phyloP scores from a whole-genome alignment of 2,113 vertebrate species.

The Hyla sarda region DNA sequence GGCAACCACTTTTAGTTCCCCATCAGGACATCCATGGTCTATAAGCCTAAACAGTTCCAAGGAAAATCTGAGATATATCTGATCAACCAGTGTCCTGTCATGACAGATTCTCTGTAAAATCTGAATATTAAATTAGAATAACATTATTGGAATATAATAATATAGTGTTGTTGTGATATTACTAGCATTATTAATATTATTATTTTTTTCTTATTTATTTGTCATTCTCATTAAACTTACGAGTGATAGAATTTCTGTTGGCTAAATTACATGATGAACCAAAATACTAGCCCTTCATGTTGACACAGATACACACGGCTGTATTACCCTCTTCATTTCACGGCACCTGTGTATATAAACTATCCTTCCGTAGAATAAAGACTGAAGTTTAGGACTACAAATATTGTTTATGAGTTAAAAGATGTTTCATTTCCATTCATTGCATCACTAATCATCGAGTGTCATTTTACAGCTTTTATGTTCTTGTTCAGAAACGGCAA shows the following conservation, averaged over 20 bases:
- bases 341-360: not conserved
- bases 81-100: not conserved
- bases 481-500: conserved; percentile 46
- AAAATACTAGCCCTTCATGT: not conserved
- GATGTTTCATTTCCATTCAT: conserved; percentile 47
- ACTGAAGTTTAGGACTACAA: not conserved
- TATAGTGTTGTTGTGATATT: not conserved
- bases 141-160: too few relatives aligned
- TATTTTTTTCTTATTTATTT: not conserved
- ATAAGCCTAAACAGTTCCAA: too few relatives aligned
- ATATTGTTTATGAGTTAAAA: conserved; percentile 19
- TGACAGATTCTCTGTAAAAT: conserved; percentile 11
- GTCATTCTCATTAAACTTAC: not conserved
- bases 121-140: not conserved
- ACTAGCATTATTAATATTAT: not conserved
- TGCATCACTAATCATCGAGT: conserved; percentile 49
- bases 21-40: not conserved
- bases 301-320: not conserved
- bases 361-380: not conserved
- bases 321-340: not conserved
- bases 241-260: not conserved
- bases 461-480: conserved; percentile 50
- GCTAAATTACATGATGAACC: not conserved
- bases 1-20: not conserved
- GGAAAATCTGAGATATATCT: not conserved